phyloP scores from a whole-genome alignment of 2,797 vertebrate genomes.

The Thunnus albacares region DNA sequence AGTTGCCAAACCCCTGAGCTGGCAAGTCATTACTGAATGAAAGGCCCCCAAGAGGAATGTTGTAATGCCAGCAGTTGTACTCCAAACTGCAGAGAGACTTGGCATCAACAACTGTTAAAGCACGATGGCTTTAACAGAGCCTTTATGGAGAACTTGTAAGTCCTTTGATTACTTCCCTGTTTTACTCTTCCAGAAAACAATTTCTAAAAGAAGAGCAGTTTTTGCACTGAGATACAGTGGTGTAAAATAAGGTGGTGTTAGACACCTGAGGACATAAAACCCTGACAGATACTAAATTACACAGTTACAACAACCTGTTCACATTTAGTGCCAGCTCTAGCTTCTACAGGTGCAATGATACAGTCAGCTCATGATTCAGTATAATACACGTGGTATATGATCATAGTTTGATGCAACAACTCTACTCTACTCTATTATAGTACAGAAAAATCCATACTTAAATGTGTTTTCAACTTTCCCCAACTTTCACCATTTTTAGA shows the following conservation, averaged over 20 bases:
- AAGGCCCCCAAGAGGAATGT: slow-evolving; percentile 26
- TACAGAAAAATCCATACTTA: neutral
- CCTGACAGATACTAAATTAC: neutral
- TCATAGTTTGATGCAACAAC: neutral
- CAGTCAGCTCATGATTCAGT: neutral
- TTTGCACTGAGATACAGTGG: slow-evolving; percentile 4
- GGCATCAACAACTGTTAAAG: slow-evolving; percentile 36
- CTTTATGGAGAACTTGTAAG: slow-evolving; percentile 27
- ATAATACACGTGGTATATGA: neutral
- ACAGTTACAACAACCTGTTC: neutral
- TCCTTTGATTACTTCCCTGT: slow-evolving; percentile 29
- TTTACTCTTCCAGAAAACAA: slow-evolving; percentile 29
- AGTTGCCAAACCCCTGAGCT: slow-evolving; percentile 48
- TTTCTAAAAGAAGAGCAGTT: neutral
- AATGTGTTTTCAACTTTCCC: no score
- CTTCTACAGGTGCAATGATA: neutral
- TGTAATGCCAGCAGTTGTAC: slow-evolving; percentile 50
- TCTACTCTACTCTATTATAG: neutral
- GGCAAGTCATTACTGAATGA: slow-evolving; percentile 50
- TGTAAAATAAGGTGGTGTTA: slow-evolving; percentile 9
- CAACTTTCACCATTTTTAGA: neutral
- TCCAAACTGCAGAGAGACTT: slow-evolving; percentile 47
- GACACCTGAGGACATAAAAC: neutral
- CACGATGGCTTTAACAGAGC: slow-evolving; percentile 72
- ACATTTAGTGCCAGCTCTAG: neutral